Base-by-base conservation (phyloP, 2,888 invertebrate species). In the Blastobasis adustella region DNA sequence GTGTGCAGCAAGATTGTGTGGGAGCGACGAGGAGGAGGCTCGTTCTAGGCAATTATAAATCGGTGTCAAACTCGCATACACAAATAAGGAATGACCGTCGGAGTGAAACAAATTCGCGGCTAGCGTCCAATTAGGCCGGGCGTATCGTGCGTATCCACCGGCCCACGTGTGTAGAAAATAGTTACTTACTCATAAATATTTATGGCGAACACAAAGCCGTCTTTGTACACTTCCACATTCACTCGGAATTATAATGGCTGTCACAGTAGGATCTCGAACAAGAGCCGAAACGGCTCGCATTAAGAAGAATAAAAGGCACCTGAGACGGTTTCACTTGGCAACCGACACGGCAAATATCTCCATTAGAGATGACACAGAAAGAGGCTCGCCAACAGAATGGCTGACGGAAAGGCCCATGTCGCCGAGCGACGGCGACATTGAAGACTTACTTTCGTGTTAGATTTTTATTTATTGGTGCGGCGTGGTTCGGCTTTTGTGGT, bases 101-200 rank as follows among this genome's bases (percentile, higher is more conserved):
- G 64, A 74, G 66, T 80, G 73, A 79, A 76, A 81, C 78, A 79
- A 80, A 83, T 83, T 80, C 74, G 79, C 82, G 74, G 73, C 76
- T 74, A 77, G 76, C 75, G 71, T 79, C 75, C 77, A 86, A 84
- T 85, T 84, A 82, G 83, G 77, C 69, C 73, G 76, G 67, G 68
- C 67, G 77, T 79, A 82, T 80, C 80, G 80, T 83, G 82, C 83
- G 83, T 85, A 84, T 84, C 84, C 81, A 79, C 74, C 80, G 69
- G 71, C 79, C 81, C 84, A 82, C 81, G 79, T 81, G 80, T 81
- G 70, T 77, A 69, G 78, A 84, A 84, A 86, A 86, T 81, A 82
- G 77, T 67, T 78, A 81, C 77, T 82, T 76, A 71, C 80, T 85
- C 81, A 88, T 88, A 84, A 83, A 88, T 87, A 88, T 87, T 87